phyloP scores from a whole-genome alignment of 2,888 invertebrate species.

The Unio pictorum region DNA sequence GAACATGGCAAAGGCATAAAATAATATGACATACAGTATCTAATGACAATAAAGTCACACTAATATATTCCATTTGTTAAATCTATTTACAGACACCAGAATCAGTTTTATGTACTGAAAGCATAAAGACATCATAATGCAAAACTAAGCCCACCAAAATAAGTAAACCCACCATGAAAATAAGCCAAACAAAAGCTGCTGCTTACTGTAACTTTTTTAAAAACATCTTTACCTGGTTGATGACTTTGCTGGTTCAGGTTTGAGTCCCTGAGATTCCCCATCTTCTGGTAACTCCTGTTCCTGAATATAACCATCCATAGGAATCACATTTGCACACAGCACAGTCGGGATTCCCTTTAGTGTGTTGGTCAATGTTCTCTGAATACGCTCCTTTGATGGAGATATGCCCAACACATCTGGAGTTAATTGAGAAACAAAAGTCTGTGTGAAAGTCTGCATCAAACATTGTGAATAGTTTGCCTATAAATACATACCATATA shows the following conservation, averaged over 20 bases:
- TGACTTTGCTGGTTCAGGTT: conserved; percentile 37
- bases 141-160: not conserved
- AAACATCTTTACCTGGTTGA: conserved; percentile 4
- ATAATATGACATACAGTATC: no score
- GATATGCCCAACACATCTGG: conserved; percentile 58
- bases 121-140: not conserved
- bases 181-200: not conserved
- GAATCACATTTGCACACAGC: conserved; percentile 56
- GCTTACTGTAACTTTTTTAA: no score
- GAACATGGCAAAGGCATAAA: no score
- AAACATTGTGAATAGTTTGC: no score
- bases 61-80: no score
- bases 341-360: conserved; percentile 59
- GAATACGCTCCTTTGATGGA: conserved; percentile 59
- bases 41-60: no score
- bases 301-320: conserved; percentile 54
- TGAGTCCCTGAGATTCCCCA: conserved; percentile 21
- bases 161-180: not conserved
- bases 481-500: no score
- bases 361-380: conserved; percentile 46
- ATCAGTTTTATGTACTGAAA: no score
- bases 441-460: no score
- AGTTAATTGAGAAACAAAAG: not conserved
- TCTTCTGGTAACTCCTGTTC: conserved; percentile 33
- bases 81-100: no score